phyloP scores from a whole-genome alignment of 1,140 invertebrate genomes.

The Brachystomella parvula region DNA sequence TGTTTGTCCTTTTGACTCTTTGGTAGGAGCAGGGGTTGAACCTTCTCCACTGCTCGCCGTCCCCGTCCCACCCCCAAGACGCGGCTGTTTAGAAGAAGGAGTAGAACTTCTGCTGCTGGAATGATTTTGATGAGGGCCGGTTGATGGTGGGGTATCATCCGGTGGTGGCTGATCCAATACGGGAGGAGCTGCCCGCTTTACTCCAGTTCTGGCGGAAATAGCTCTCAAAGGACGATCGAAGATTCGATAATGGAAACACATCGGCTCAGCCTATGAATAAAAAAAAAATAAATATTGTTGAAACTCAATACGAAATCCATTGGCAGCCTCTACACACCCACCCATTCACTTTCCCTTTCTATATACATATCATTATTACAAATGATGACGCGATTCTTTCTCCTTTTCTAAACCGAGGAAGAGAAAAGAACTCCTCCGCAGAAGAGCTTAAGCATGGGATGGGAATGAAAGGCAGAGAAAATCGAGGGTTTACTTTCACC shows the following conservation, averaged over 20 bases:
- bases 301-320: constrained; percentile 2
- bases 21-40: neutral
- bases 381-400: constrained; percentile 5
- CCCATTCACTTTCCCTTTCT: constrained; percentile 15
- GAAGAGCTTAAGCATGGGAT: neutral
- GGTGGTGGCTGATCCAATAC: constrained; percentile 36
- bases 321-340: neutral
- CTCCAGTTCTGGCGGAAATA: constrained; percentile 23
- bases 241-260: constrained; percentile 47
- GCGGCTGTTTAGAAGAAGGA: constrained; percentile 8
- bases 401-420: neutral
- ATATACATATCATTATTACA: constrained; percentile 12
- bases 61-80: constrained; percentile 2
- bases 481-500: neutral
- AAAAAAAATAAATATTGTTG: neutral
- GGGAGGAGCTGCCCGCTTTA: constrained; percentile 29
- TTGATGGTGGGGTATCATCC: constrained; percentile 29
- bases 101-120: constrained; percentile 15
- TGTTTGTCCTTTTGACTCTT: neutral
- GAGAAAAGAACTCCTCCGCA: neutral
- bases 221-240: constrained; percentile 40
- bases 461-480: neutral
- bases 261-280: constrained; percentile 43
- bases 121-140: constrained; percentile 15
- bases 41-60: constrained; percentile 8